Conservation (phyloP, 2,888 invertebrate species). For the Lasioglossum villosulum region DNA sequence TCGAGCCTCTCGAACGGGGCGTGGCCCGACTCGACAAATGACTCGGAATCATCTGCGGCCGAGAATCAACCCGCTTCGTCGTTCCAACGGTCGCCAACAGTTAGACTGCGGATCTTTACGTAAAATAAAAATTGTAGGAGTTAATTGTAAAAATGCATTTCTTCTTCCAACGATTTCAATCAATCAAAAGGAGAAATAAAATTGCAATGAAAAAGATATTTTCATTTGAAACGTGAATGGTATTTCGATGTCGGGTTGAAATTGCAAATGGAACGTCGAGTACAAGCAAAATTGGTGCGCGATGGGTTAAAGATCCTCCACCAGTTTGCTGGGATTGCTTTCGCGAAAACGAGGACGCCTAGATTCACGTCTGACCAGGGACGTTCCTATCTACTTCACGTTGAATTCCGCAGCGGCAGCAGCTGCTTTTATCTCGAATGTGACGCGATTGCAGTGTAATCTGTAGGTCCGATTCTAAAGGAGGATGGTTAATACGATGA, state of each 20-base stretch:
- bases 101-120: too few species aligned
- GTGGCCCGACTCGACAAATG: slow-evolving; percentile 63
- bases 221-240: background rate
- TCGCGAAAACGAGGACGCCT: slow-evolving; percentile 13
- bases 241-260: background rate
- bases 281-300: background rate
- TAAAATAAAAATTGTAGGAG: too few species aligned
- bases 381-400: slow-evolving; percentile 1
- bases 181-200: too few species aligned
- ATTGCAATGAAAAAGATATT: background rate
- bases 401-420: slow-evolving; percentile 7
- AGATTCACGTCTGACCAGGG: slow-evolving; percentile 6
- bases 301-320: background rate
- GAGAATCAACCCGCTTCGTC: background rate
- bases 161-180: background rate
- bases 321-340: slow-evolving; percentile 8
- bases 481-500: background rate
- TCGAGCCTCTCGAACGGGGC: slow-evolving; percentile 67
- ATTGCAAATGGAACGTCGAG: background rate
- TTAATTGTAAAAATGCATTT: too few species aligned
- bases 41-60: slow-evolving; percentile 53
- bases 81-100: slow-evolving; percentile 2
- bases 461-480: background rate
- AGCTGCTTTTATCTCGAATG: background rate
- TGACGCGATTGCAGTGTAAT: background rate